These are phyloP conservation scores for Apamea crenata DNA, from an alignment of 2,888 invertebrate genomes.

Conservation along the genomic window DNA sequence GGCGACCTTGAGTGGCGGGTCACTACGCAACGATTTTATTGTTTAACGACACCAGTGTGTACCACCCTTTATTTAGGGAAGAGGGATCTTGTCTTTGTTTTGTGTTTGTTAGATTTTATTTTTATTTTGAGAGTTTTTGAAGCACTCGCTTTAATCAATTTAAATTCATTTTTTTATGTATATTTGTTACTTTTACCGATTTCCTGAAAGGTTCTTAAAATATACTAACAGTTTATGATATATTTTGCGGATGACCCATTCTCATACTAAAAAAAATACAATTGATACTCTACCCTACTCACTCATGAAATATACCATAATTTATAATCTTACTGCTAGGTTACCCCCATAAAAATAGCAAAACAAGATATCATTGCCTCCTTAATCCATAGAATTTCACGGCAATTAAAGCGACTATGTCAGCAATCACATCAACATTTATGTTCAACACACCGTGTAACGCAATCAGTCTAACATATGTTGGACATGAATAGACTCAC, in stretches of 20 bases:
- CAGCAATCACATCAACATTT: conserved; percentile 51
- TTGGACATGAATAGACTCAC: conserved; percentile 60
- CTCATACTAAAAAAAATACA: neutral
- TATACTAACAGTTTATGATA: too few relatives aligned
- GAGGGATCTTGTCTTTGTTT: conserved; percentile 23
- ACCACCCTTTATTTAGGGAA: conserved; percentile 68
- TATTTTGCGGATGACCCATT: neutral
- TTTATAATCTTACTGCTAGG: neutral
- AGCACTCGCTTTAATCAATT: neutral
- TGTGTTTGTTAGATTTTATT: conserved; percentile 15
- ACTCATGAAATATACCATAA: too few relatives aligned
- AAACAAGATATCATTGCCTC: conserved; percentile 9
- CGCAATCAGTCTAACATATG: conserved; percentile 68
- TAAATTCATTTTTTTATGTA: neutral
- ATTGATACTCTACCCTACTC: neutral
- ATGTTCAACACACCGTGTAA: conserved; percentile 62
- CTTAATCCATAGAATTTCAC: conserved; percentile 35
- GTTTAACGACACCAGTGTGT: conserved; percentile 69
- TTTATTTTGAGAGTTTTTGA: conserved; percentile 16
- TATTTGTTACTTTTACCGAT: too few relatives aligned
- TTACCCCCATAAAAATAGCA: neutral
- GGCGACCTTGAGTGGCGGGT: conserved; percentile 78
- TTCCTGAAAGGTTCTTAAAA: neutral
- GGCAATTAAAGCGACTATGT: conserved; percentile 45
- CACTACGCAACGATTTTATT: conserved; percentile 78